These are phyloP conservation scores for Aleiodes sp. DNA, from an alignment of 1,140 invertebrate genomes.

Conservation along the genomic window DNA sequence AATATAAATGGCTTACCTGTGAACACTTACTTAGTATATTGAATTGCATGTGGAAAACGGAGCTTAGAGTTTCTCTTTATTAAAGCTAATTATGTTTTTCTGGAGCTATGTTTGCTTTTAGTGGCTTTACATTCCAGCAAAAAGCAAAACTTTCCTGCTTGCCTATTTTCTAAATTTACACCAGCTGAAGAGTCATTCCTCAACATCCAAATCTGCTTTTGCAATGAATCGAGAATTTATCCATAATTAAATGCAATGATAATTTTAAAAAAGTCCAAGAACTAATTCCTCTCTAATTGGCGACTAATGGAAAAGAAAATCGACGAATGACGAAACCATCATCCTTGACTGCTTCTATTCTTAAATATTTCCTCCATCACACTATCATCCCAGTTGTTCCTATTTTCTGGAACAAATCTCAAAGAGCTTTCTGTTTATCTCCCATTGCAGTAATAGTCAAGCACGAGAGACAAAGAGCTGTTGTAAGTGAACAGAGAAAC, in stretches of 20 bases:
- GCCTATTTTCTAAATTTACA: not conserved
- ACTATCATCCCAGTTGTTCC: not conserved
- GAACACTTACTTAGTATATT: not conserved
- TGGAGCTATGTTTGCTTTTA: not conserved
- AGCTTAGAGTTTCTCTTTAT: not conserved
- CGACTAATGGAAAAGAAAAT: no score
- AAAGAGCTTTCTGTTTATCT: conserved; percentile 12
- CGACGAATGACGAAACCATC: not conserved
- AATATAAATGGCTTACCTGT: no score
- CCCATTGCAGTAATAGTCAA: not conserved
- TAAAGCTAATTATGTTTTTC: not conserved
- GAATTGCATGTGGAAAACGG: not conserved
- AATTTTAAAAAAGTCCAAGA: no score
- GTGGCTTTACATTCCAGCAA: not conserved
- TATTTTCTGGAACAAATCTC: not conserved
- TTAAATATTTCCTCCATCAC: not conserved
- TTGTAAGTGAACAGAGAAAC: not conserved
- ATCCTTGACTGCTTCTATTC: not conserved
- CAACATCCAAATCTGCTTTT: not conserved
- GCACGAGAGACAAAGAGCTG: not conserved
- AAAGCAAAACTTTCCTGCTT: not conserved
- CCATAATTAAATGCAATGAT: no score
- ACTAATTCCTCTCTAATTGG: no score
- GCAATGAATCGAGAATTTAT: no score
- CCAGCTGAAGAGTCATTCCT: not conserved